phyloP scores from a whole-genome alignment of 2,797 vertebrate species.

The Platalea minor region DNA sequence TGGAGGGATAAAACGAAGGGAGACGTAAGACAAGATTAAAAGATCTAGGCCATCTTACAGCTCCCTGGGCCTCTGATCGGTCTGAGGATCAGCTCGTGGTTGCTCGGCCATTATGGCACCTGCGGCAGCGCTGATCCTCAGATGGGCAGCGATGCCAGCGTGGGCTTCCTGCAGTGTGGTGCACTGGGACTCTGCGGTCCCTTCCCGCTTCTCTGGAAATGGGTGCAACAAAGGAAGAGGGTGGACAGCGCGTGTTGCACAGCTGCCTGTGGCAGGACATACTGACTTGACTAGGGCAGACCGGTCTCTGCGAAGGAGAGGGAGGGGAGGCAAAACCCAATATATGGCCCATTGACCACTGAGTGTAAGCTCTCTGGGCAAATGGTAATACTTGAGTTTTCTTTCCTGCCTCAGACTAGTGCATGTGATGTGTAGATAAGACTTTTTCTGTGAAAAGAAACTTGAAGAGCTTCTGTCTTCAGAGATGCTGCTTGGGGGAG shows the following conservation, averaged over 20 bases:
- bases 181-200: not conserved
- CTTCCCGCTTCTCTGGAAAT: not conserved
- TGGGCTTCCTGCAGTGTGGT: not conserved
- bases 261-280: not conserved
- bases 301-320: not conserved
- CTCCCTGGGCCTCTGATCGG: not conserved
- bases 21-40: not conserved
- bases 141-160: not conserved
- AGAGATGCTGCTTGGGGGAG: not conserved
- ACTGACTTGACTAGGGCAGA: not conserved
- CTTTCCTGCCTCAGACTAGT: conserved; percentile 17
- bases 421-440: conserved; percentile 33
- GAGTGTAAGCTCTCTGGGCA: not conserved
- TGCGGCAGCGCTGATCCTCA: not conserved
- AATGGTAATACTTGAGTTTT: not conserved
- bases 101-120: not conserved
- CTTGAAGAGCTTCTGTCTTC: not conserved
- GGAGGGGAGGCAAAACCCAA: not conserved
- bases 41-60: not conserved
- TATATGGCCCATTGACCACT: not conserved
- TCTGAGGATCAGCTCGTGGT: not conserved
- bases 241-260: not conserved
- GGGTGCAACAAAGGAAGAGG: not conserved
- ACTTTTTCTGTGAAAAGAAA: conserved; percentile 6
- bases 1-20: not conserved